Evolutionary conservation across 1,140 invertebrate genomes (phyloP).

Genomic region (Dinoponera quadriceps): DNA sequence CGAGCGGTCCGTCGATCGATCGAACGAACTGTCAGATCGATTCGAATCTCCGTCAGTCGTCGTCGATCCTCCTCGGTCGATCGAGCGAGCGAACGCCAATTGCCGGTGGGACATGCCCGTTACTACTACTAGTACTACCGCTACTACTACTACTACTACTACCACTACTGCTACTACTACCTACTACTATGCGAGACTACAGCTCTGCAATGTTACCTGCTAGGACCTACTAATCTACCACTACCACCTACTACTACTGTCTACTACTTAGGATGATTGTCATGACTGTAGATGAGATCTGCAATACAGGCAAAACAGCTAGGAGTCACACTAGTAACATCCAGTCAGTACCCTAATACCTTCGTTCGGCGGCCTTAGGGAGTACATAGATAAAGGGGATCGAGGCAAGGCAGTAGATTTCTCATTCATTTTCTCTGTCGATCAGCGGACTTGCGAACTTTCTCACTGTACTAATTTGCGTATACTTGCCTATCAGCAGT

Average conservation of each 20-base stretch:
- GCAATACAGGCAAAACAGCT: conserved; percentile 85
- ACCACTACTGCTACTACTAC: conserved; percentile 73
- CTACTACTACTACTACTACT: conserved; percentile 61
- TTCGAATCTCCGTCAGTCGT: conserved; percentile 31
- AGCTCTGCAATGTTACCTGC: conserved; percentile 82
- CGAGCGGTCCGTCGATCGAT: conserved; percentile 66
- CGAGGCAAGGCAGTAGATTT: conserved; percentile 67
- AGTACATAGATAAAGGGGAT: conserved; percentile 84
- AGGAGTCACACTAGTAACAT: conserved; percentile 84
- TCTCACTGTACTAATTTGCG: not conserved
- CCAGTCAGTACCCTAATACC: conserved; percentile 85
- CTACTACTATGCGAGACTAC: conserved; percentile 76
- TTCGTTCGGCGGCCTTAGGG: conserved; percentile 84
- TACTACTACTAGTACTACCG: conserved; percentile 64
- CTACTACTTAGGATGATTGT: conserved; percentile 86
- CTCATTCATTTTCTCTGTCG: not conserved
- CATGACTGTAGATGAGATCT: conserved; percentile 85
- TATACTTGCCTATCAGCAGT: conserved; percentile 7
- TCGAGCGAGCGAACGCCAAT: conserved; percentile 69
- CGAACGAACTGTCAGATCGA: conserved; percentile 67
- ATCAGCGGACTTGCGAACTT: conserved; percentile 1
- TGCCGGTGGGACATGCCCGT: conserved; percentile 67
- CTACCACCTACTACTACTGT: conserved; percentile 81
- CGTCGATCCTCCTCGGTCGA: conserved; percentile 67
- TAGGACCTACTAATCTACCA: conserved; percentile 82